A percentile compares a stretch with the other conserved stretches of the same genome.
These are phyloP conservation scores for Myotis davidii DNA, from an alignment of 2,113 vertebrate species.

Conservation along the genomic window DNA sequence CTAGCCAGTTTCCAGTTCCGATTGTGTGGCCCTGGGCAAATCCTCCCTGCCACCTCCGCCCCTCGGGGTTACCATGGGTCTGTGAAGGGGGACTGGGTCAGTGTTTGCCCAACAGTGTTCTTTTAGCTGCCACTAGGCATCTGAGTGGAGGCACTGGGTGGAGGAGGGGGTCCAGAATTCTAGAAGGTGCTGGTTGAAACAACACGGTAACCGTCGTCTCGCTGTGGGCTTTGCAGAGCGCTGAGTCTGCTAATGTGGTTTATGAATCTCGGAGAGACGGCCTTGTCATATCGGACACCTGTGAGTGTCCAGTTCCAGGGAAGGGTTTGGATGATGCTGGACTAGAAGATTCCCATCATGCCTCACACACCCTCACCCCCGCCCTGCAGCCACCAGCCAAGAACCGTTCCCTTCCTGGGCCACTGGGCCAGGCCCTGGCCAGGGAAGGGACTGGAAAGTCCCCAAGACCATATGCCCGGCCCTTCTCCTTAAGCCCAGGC, in stretches of 20 bases:
- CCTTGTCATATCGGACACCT: background rate
- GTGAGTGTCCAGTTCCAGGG: background rate
- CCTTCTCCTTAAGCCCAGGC: background rate
- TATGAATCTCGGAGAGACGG: background rate
- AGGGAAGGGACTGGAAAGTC: conserved; percentile 37
- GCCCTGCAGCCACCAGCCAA: background rate
- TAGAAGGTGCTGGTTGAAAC: background rate
- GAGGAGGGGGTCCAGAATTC: background rate
- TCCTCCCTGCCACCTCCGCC: too few relatives aligned
- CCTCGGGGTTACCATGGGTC: background rate
- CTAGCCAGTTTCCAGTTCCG: background rate
- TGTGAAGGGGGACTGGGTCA: background rate
- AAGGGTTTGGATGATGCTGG: background rate
- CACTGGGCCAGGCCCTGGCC: conserved; percentile 7
- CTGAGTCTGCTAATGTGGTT: background rate
- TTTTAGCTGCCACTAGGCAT: background rate
- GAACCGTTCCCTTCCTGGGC: conserved; percentile 26
- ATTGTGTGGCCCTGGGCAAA: background rate
- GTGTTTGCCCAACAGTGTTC: background rate
- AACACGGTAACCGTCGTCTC: background rate
- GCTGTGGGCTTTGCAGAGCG: background rate
- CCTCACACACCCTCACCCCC: background rate
- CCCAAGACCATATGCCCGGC: background rate
- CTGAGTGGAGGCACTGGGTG: background rate
- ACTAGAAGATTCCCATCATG: background rate